Evolutionary conservation across 1,140 invertebrate species (phyloP).

Genomic region (Xylocopa sonorina): DNA sequence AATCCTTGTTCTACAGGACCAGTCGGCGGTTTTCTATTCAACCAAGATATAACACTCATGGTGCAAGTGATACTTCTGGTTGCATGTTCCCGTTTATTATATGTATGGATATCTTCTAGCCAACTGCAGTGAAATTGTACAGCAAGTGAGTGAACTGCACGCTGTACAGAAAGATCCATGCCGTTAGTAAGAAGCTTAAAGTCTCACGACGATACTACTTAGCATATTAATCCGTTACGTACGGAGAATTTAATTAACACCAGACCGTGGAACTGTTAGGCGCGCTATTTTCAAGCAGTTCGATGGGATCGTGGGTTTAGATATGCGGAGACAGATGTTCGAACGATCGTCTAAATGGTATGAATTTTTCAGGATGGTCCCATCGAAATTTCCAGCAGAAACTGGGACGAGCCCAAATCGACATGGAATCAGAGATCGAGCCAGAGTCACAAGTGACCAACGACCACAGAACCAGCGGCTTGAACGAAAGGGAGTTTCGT

Average conservation of each 20-base stretch:
- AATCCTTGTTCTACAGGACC: no score
- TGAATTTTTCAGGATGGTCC: not conserved
- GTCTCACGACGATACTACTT: conserved; percentile 20
- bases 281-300: not conserved
- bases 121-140: not conserved
- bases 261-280: not conserved
- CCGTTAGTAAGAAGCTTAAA: conserved; percentile 45
- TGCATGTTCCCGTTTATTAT: no score
- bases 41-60: not conserved
- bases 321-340: not conserved
- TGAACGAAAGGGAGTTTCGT: conserved; percentile 5
- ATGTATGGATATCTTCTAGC: not conserved
- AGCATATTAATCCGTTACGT: conserved; percentile 21
- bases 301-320: not conserved
- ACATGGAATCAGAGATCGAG: not conserved
- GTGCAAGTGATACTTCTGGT: not conserved
- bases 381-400: no score
- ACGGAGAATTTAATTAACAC: conserved; percentile 41
- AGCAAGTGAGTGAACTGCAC: not conserved
- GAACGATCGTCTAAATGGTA: not conserved
- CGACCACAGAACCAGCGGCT: no score
- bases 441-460: not conserved
- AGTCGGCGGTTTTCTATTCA: no score
- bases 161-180: no score
- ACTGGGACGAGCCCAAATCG: not conserved